Conservation (phyloP, 37 sponge, comb jelly and placozoan species). For the Chondrilla cf. caribensis region DNA sequence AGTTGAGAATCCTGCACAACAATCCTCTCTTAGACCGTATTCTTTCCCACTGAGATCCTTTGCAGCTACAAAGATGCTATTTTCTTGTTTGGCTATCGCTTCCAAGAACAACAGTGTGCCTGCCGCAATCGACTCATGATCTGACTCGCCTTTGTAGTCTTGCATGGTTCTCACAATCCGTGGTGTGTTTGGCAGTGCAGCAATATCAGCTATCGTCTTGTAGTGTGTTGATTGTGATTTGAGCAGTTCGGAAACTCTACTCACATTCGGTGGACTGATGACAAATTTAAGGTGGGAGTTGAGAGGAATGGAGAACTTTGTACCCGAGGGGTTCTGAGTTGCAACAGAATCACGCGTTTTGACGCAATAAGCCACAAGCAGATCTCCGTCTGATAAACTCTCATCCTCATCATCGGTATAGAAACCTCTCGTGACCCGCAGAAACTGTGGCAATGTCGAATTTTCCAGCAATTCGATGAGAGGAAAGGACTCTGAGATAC, state of each 20-base stretch:
- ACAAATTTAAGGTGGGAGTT: slow-evolving; percentile 14
- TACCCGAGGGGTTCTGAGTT: background rate
- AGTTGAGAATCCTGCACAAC: background rate
- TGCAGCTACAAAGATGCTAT: background rate
- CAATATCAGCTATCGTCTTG: slow-evolving; percentile 2
- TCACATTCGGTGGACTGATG: background rate
- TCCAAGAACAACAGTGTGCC: background rate
- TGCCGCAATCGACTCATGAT: background rate
- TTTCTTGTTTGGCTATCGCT: slow-evolving; percentile 4
- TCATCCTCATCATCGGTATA: slow-evolving; percentile 12
- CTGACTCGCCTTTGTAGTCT: background rate
- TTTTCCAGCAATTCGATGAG: background rate
- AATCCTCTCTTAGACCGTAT: slow-evolving; percentile 19
- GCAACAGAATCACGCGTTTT: background rate
- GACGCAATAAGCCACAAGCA: slow-evolving; percentile 14
- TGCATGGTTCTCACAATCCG: background rate
- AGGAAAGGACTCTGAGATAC: background rate
- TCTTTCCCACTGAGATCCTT: slow-evolving; percentile 8
- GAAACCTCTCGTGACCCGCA: slow-evolving; percentile 8
- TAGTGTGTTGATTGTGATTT: background rate
- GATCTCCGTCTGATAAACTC: slow-evolving; percentile 19
- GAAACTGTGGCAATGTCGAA: slow-evolving; percentile 13
- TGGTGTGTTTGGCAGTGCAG: background rate
- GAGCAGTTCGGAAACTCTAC: background rate
- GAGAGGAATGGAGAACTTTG: slow-evolving; percentile 22